Base-by-base conservation (phyloP, 2,888 invertebrate species). In the Leptogaster cylindrica region DNA sequence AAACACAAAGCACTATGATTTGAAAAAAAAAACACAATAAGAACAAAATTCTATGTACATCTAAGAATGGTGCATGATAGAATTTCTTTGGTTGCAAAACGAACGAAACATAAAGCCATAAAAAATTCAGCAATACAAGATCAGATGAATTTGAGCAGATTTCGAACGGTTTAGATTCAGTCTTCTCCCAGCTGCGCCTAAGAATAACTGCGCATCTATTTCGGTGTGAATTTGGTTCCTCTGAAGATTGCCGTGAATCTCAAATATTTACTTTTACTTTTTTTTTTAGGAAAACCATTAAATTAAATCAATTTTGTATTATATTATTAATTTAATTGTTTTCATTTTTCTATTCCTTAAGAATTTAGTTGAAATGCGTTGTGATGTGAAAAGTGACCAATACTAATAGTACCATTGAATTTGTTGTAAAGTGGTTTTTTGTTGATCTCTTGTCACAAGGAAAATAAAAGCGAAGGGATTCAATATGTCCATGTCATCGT, bases 401-500 rank as follows among this genome's bases (percentile, higher is more conserved):
- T n/a, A n/a, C n/a, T n/a, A n/a, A n/a, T n/a, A n/a, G n/a, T n/a
- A n/a, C n/a, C n/a, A n/a, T n/a, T n/a, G n/a, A n/a, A n/a, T n/a
- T n/a, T n/a, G n/a, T n/a, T n/a, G n/a, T n/a, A n/a, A n/a, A n/a
- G n/a, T n/a, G 23, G 36, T 20, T 23, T n/a, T 36, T 6, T 55
- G 55, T 33, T 36, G 55, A 23, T 23, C 18, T 39, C 5, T 31
- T 31, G 12, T 41, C 16, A 14, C 41, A 31, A 31, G 10, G 10
- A 6, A 6, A 31, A 31, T 8, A 8, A 27, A 6, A 25, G 23
- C 2, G 6, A 3, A 55, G n/a, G 36, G 36, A 52, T 20, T 39
- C 18, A 55, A 55, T 36, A 55, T 78, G 71, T 78, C 76, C 69
- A 39, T 55, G 55, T 36, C 55, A 39, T 55, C 55, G 1, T 4